Conservation (phyloP, 92 coral and sea anemone species). For the Palythoa heliodiscus region DNA sequence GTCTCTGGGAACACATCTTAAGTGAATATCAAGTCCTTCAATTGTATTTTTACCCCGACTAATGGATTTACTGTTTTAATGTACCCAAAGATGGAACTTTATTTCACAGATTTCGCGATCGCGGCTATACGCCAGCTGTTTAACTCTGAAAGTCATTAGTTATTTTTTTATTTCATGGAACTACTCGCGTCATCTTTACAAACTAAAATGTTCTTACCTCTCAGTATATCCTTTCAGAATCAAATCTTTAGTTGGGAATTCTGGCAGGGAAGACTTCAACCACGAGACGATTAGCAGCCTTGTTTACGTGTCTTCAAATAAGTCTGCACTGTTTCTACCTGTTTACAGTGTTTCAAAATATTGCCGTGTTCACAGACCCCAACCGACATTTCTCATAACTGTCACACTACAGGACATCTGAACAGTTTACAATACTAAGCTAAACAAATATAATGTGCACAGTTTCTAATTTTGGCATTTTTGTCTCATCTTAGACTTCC, state of each 20-base stretch:
- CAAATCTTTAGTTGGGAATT: neutral
- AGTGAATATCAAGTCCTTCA: too few species aligned
- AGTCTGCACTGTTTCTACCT: neutral
- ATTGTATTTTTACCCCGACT: too few species aligned
- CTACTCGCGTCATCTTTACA: too few species aligned
- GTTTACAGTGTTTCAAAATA: neutral
- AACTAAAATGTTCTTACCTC: too few species aligned
- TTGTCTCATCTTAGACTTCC: slow-evolving; percentile 2
- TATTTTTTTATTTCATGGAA: too few species aligned
- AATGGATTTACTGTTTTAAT: too few species aligned
- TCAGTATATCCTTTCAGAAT: too few species aligned
- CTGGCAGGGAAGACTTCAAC: neutral
- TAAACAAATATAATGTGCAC: slow-evolving; percentile 6
- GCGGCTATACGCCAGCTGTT: too few species aligned
- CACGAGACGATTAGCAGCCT: neutral
- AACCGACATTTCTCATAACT: neutral
- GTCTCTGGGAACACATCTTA: too few species aligned
- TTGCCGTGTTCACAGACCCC: slow-evolving; percentile 15
- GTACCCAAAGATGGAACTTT: too few species aligned
- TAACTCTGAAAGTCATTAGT: too few species aligned
- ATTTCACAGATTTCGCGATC: too few species aligned
- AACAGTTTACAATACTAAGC: neutral
- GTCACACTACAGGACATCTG: neutral
- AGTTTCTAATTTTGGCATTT: neutral
- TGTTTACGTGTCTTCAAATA: neutral